Evolutionary conservation across 2,797 vertebrate genomes (phyloP).

Genomic region (Xyrichtys novacula): DNA sequence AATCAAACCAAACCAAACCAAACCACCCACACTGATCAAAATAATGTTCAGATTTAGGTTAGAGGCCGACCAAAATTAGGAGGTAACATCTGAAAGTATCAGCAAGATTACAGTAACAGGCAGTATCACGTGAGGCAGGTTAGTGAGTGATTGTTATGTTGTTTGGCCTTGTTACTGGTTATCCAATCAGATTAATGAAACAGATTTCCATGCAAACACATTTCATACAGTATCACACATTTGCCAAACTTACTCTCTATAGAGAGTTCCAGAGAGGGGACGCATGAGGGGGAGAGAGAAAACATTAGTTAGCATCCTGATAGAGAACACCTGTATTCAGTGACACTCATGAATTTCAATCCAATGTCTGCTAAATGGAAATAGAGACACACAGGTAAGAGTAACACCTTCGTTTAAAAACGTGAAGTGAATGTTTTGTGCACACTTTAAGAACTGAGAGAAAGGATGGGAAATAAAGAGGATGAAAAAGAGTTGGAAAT

Average conservation of each 20-base stretch:
- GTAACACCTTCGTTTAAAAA: conserved; percentile 13
- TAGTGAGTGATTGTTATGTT: conserved; percentile 67
- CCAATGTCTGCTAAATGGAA: conserved; percentile 23
- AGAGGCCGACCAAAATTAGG: too few relatives aligned
- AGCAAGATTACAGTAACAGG: conserved; percentile 21
- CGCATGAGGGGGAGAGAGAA: conserved; percentile 92
- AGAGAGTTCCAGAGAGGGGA: conserved; percentile 92
- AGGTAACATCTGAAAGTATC: conserved; percentile 35
- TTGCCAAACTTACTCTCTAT: conserved; percentile 99
- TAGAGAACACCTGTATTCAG: conserved; percentile 32
- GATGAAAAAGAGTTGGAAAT: conserved; percentile 39
- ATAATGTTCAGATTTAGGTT: too few relatives aligned
- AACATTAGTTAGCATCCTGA: conserved; percentile 91
- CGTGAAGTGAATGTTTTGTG: conserved; percentile 32
- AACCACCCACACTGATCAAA: conserved; percentile 31
- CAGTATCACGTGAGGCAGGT: conserved; percentile 48
- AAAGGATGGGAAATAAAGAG: conserved; percentile 17
- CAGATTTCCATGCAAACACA: conserved; percentile 81
- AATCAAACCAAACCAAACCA: conserved; percentile 27
- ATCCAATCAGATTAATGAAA: conserved; percentile 67
- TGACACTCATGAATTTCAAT: conserved; percentile 11
- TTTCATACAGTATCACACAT: conserved; percentile 42
- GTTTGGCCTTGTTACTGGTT: conserved; percentile 33
- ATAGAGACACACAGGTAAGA: not conserved
- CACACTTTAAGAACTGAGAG: conserved; percentile 28